Percentiles rank a stretch among this genome's conserved stretches.
Evolutionary conservation across 2,888 invertebrate species (phyloP).

Genomic region (Lasioglossum villosulum): DNA sequence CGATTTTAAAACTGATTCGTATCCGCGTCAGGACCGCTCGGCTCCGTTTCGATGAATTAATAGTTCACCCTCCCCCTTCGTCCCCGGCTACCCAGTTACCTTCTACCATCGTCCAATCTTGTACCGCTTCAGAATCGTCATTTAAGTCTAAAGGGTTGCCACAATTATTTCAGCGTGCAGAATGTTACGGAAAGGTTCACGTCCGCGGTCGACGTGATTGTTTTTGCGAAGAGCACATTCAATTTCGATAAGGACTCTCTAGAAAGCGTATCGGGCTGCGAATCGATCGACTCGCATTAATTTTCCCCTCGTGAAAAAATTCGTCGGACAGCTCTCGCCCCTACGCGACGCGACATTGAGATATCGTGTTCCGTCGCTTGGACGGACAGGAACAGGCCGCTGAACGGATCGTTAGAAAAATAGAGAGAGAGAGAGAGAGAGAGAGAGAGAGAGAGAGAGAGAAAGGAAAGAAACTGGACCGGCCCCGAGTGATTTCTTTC

Average conservation of each 20-base stretch:
- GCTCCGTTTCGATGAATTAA: constrained; percentile 23
- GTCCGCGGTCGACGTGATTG: not conserved
- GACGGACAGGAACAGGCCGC: constrained; percentile 55
- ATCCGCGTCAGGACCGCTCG: not conserved
- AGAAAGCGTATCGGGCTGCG: constrained; percentile 20
- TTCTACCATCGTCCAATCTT: not conserved
- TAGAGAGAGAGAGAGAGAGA: constrained; percentile 8
- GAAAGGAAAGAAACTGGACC: constrained; percentile 11
- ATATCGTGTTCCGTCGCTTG: constrained; percentile 61
- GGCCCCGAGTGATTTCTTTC: constrained; percentile 64
- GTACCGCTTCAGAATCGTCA: not conserved
- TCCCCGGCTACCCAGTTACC: not conserved
- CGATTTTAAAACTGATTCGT: constrained; percentile 42
- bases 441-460: not conserved
- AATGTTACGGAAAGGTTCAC: not conserved
- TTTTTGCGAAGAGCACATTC: not conserved
- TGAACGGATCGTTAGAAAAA: constrained; percentile 52
- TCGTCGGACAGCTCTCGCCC: constrained; percentile 27
- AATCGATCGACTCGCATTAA: constrained; percentile 52
- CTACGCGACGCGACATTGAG: constrained; percentile 49
- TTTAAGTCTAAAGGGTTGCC: not conserved
- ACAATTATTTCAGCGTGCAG: not conserved
- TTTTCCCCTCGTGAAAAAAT: constrained; percentile 33
- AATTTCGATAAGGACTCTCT: constrained; percentile 18
- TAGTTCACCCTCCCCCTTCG: not conserved